These are phyloP conservation scores for Neocrepidodera transversa DNA, from an alignment of 2,888 invertebrate species.

Conservation along the genomic window DNA sequence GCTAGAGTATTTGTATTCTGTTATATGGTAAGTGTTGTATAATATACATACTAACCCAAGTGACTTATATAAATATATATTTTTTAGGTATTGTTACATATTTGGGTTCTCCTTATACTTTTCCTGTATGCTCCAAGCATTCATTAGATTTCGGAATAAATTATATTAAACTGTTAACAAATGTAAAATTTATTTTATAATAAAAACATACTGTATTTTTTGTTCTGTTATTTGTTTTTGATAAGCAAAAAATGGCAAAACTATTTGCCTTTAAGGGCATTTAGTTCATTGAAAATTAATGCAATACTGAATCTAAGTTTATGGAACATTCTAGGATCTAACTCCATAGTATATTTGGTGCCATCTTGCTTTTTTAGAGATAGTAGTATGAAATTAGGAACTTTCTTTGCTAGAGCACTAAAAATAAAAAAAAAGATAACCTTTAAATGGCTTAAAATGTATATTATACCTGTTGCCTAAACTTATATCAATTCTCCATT, in stretches of 20 bases:
- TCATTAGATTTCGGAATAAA: conserved; percentile 34
- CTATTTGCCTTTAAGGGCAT: conserved; percentile 22
- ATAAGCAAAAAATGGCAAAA: no score
- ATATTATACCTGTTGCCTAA: conserved; percentile 50
- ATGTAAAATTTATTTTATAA: conserved; percentile 18
- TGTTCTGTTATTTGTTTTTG: conserved; percentile 9
- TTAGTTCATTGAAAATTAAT: conserved; percentile 52
- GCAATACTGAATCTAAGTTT: conserved; percentile 55
- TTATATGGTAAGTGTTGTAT: conserved; percentile 72
- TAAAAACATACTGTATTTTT: conserved; percentile 12
- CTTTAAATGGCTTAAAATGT: background rate
- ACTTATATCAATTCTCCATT: conserved; percentile 57
- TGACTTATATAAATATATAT: no score
- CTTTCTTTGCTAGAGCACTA: conserved; percentile 49
- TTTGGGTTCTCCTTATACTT: conserved; percentile 83
- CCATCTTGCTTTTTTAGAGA: conserved; percentile 49
- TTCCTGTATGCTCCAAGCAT: conserved; percentile 67
- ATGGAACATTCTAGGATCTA: conserved; percentile 52
- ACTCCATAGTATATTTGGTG: conserved; percentile 48
- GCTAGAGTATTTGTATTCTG: conserved; percentile 82
- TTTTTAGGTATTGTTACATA: conserved; percentile 74
- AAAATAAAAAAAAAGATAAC: conserved; percentile 34
- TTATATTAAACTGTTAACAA: conserved; percentile 7
- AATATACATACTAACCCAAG: no score
- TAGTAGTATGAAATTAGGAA: conserved; percentile 51